These are phyloP conservation scores for Lepidonotus clava DNA, from an alignment of 2,888 invertebrate species.

Conservation along the genomic window DNA sequence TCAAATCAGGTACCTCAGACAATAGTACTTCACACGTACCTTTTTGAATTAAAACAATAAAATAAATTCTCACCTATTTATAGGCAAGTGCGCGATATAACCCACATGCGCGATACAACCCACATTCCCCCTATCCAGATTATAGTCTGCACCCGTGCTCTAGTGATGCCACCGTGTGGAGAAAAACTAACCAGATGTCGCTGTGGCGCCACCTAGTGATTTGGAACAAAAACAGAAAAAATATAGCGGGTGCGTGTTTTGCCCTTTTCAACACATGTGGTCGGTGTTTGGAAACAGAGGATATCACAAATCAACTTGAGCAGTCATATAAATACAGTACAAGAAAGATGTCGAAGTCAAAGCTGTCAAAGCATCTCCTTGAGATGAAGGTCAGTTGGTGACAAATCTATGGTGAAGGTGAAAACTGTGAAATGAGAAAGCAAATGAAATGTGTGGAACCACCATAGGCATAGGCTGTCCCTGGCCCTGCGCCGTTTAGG, in stretches of 20 bases:
- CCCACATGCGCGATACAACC: no score
- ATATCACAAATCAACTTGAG: not conserved
- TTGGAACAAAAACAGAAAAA: no score
- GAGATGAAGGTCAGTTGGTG: conserved; percentile 30
- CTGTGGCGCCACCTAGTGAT: no score
- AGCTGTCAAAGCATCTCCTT: conserved; percentile 34
- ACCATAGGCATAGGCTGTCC: not conserved
- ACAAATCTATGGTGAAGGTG: not conserved
- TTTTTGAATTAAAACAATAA: no score
- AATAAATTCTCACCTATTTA: no score
- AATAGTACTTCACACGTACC: no score
- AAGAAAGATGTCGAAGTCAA: not conserved
- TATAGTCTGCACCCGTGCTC: no score
- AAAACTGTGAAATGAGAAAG: not conserved
- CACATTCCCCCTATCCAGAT: no score
- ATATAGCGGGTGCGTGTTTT: not conserved
- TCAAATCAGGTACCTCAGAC: no score
- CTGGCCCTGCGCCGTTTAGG: not conserved
- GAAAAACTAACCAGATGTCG: no score
- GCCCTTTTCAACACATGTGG: not conserved
- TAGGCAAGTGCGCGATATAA: no score
- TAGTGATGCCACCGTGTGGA: no score
- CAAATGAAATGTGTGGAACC: not conserved
- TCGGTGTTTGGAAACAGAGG: not conserved
- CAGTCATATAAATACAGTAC: not conserved